Evolutionary conservation across 2,113 vertebrate genomes (phyloP).

Genomic region (Pogonocichla stellata): DNA sequence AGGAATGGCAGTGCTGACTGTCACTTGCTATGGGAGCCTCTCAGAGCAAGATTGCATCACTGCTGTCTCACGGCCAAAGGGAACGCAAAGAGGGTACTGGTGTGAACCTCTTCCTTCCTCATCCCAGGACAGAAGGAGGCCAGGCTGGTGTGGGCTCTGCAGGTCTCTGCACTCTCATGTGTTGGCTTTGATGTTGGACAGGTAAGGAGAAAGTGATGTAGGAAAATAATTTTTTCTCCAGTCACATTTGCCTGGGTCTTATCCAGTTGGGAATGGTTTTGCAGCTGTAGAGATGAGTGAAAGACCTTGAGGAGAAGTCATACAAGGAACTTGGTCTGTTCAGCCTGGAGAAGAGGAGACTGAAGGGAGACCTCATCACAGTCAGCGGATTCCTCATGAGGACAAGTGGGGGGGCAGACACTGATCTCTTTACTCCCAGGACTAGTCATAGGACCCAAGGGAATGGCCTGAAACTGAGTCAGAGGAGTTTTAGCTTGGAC

Average conservation of each 20-base stretch:
- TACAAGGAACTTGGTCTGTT: background rate
- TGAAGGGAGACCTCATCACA: background rate
- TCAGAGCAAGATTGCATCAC: accelerated
- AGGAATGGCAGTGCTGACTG: background rate
- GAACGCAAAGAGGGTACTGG: background rate
- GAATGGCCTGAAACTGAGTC: background rate
- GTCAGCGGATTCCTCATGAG: background rate
- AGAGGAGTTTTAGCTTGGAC: background rate
- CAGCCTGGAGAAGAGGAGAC: background rate
- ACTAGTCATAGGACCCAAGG: background rate
- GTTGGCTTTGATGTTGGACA: background rate
- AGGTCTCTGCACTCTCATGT: accelerated
- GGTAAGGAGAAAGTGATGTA: background rate
- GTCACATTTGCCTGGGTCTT: background rate
- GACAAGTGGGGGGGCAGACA: background rate
- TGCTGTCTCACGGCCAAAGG: background rate
- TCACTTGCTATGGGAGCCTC: background rate
- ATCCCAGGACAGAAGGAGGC: background rate
- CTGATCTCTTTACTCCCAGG: background rate
- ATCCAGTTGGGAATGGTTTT: background rate
- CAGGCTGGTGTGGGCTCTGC: background rate
- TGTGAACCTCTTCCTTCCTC: background rate
- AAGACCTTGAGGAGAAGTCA: background rate
- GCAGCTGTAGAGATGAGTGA: background rate
- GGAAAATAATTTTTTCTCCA: background rate